phyloP scores from a whole-genome alignment of 2,797 vertebrate species.

The Thamnophis elegans region DNA sequence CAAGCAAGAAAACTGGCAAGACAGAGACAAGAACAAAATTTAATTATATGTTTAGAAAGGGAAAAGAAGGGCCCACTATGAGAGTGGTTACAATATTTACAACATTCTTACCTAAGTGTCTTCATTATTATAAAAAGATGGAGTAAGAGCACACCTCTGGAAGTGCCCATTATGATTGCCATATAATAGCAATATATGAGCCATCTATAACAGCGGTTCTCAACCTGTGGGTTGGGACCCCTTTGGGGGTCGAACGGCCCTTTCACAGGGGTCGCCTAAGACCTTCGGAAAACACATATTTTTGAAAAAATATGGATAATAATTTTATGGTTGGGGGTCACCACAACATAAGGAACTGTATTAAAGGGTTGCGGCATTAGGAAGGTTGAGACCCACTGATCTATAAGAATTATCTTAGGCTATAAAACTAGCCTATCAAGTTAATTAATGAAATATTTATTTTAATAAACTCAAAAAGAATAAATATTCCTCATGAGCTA shows the following conservation, averaged over 20 bases:
- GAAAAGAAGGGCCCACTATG: not conserved
- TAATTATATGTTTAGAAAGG: not conserved
- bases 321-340: too few relatives aligned
- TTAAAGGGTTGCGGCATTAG: too few relatives aligned
- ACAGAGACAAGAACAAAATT: not conserved
- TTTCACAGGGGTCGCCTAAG: too few relatives aligned
- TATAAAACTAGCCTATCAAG: not conserved
- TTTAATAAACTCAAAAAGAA: not conserved
- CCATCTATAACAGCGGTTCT: not conserved
- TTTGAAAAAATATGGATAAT: too few relatives aligned
- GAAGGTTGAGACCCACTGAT: too few relatives aligned
- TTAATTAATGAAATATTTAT: not conserved
- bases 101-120: not conserved
- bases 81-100: not conserved
- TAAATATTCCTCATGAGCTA: not conserved
- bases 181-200: constrained; percentile 3
- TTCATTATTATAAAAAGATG: not conserved
- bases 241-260: too few relatives aligned
- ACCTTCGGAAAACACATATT: too few relatives aligned
- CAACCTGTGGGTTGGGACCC: too few relatives aligned
- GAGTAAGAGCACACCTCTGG: not conserved
- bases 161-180: not conserved
- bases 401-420: not conserved
- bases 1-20: not conserved
- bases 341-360: too few relatives aligned